Conservation (phyloP, 2,888 invertebrate genomes). For the Choristoneura rosaceana region DNA sequence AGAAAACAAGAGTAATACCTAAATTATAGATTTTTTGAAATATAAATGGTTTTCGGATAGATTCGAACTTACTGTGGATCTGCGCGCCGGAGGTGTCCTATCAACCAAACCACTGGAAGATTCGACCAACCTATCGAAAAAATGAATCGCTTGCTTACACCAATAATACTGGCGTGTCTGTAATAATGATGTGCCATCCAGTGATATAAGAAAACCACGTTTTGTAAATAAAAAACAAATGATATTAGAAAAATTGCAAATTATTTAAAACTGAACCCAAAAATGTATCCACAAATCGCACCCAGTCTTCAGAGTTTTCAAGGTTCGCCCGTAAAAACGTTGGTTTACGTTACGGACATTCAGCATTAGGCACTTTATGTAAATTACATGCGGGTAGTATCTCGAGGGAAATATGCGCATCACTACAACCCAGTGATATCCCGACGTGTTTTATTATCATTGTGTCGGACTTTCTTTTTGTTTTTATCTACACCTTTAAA, state of each 20-base stretch:
- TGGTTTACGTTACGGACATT: conserved; percentile 67
- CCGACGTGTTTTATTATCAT: conserved; percentile 56
- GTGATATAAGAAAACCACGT: no score
- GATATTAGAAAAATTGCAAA: background rate
- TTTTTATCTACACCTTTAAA: conserved; percentile 17
- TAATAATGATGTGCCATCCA: no score
- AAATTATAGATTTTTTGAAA: no score
- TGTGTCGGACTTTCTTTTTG: conserved; percentile 44
- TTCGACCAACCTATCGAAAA: no score
- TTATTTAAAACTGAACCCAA: conserved; percentile 33
- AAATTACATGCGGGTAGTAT: conserved; percentile 63
- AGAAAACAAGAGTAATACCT: no score
- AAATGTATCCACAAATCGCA: conserved; percentile 44
- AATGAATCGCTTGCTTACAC: no score
- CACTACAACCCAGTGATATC: conserved; percentile 53
- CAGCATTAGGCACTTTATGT: conserved; percentile 72
- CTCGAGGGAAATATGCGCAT: conserved; percentile 70
- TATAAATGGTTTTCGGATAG: no score
- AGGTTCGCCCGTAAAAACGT: conserved; percentile 58
- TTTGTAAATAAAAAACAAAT: no score
- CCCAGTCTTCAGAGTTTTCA: conserved; percentile 52
- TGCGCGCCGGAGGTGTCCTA: no score
- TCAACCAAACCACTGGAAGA: no score
- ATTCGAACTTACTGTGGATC: no score
- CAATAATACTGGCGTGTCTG: no score